Evolutionary conservation across 2,113 vertebrate species (phyloP), one percentile per base, ranked within the genome.

Genomic region (Nerophis lumbriciformis): DNA sequence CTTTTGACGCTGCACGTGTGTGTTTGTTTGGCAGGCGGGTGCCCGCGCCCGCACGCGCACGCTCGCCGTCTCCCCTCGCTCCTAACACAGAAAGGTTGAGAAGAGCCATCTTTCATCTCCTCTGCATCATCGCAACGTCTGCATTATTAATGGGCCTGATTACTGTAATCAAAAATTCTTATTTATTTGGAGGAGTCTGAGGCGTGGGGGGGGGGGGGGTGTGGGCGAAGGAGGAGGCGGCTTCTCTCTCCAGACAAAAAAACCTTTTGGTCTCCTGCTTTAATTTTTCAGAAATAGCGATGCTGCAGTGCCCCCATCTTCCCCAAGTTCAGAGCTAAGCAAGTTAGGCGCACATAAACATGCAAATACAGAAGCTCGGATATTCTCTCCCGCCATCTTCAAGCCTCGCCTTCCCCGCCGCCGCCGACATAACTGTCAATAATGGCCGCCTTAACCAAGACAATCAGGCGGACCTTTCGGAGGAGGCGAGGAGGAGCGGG

Each of bases 161-260:
- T 91, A 91, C 90, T 90, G 89, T 89, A 88, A 91, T 91, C 90
- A 90, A 90, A 90, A 90, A 91, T 90, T 91, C 88, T 89, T 90
- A 89, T 91, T 91, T 91, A 90, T 90, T 91, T 90, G 85, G 84
- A 86, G 79, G 78, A 88, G 83, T 81, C 58, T 72, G 83, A 80
- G 79, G 65, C 77, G 66, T 38, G 10, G 42, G 37, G 53, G 53
- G 53, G 55, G 42, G 55, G 59, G 45, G 47, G 37, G 37, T 4
- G 48, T 6, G 6, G 16, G 15, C 10, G 51, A 16, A 53, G 49
- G 79, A 60, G 75, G 77, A 73, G 72, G 82, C 75, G 73, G 83
- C 74, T 83, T 80, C 83, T 85, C 82, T 89, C 81, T 87, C 81
- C 81, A 87, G 83, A 88, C 85, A 90, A 82, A 85, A 85, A 88